Evolutionary conservation across 1,140 invertebrate species (phyloP).

Genomic region (Cryptotermes secundus): DNA sequence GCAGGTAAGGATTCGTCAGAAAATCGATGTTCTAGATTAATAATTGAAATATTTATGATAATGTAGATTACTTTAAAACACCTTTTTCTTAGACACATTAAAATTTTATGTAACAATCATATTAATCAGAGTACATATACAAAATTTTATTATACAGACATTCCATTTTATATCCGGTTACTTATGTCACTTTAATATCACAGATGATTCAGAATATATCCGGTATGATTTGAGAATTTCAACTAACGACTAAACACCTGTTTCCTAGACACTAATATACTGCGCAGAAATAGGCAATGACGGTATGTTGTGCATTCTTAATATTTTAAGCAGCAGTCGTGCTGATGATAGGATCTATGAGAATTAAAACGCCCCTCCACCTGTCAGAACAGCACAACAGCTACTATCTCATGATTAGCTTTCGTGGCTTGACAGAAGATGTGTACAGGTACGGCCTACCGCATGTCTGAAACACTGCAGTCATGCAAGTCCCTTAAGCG

Average conservation of each 20-base stretch:
- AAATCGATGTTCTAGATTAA: too few species aligned
- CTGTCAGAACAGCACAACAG: background rate
- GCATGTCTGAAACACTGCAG: background rate
- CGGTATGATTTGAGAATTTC: background rate
- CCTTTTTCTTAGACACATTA: background rate
- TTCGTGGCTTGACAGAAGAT: background rate
- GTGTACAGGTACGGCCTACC: background rate
- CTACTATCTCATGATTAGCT: background rate
- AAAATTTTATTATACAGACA: background rate
- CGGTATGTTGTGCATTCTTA: background rate
- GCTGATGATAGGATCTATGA: background rate
- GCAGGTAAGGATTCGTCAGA: too few species aligned
- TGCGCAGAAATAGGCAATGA: background rate
- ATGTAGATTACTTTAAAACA: background rate
- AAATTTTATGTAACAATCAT: background rate
- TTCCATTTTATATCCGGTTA: background rate
- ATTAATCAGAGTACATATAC: background rate
- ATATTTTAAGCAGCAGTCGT: background rate
- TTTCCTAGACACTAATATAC: background rate
- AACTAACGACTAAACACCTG: background rate
- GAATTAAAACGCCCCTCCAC: background rate
- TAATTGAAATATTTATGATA: too few species aligned
- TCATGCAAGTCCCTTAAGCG: background rate
- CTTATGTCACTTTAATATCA: background rate
- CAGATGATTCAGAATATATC: background rate